A percentile compares a stretch with the other conserved stretches of the same genome.
phyloP scores from a whole-genome alignment of 2,113 vertebrate genomes.

The Scytalopus superciliaris region DNA sequence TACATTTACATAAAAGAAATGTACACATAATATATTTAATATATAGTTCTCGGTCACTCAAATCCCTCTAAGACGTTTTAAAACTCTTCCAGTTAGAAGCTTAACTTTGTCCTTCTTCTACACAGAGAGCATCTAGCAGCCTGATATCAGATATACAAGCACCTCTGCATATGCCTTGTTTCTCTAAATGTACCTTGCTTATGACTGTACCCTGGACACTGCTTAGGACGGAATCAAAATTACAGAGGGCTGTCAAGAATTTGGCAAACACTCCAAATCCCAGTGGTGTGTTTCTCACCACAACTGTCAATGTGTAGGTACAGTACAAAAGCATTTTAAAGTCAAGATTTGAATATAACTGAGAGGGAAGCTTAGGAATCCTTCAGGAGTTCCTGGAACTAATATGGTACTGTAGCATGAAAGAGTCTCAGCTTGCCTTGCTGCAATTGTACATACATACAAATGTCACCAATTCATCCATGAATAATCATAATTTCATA shows the following conservation, averaged over 20 bases:
- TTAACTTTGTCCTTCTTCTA: neutral
- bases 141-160: neutral
- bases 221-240: neutral
- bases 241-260: neutral
- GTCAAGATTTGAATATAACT: neutral
- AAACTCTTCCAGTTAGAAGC: neutral
- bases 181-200: neutral
- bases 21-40: neutral
- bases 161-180: neutral
- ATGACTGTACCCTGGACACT: neutral
- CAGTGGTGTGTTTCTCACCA: neutral
- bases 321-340: neutral
- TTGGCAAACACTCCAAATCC: neutral
- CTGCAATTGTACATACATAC: neutral
- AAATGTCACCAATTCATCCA: neutral
- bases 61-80: neutral
- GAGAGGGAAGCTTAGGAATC: neutral
- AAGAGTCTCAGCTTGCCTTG: neutral
- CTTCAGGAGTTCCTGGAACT: neutral
- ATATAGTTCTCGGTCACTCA: neutral
- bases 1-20: neutral
- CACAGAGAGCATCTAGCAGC: neutral
- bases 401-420: neutral
- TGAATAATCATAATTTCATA: neutral
- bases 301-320: neutral